Base-by-base conservation (phyloP, 2,888 invertebrate genomes). In the Tipula confusa region DNA sequence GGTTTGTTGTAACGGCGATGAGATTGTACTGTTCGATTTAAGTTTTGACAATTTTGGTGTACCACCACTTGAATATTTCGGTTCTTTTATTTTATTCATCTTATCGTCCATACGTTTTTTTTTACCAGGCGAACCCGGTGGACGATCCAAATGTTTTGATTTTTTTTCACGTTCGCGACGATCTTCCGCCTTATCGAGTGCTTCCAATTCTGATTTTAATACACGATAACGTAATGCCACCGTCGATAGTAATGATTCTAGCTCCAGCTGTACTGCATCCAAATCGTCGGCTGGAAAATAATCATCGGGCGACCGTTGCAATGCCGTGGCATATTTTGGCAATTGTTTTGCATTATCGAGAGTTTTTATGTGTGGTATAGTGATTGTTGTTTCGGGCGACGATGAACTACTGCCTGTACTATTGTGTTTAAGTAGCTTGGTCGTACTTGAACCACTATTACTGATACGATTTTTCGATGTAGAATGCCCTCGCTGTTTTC, bases 281-380 rank as follows among this genome's bases (percentile, higher is more conserved):
- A 98, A 90, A 87, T 98, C 97, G 86, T 98, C 97, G 91, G 97
- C 94, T 18, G 93, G 94, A 84, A 97, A 93, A 2, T 93, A 93
- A 87, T 96, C 96, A 84, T 95, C 95, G 1, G 92, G 91, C 36
- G 93, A 91, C 84, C 95, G 92, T 11, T 92, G 91, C 82, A 95
- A 89, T 29, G 94, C 92, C 87, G 84, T 82, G 86, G 92, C 90
- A 86, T 94, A 94, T 64, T 94, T 92, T 7, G 95, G 94, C 84
- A 96, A 88, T 84, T 92, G 90, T 83, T 92, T 91, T 38, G 91
- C 89, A 88, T 94, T 94, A 86, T 95, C 95, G 85, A 93, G 91
- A 86, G 92, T 92, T 88, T 93, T 93, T 83, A 95, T 92, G 33
- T 94, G 91, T 4, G 95, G 95, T 86, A 93, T 92, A 29, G 29